These are phyloP conservation scores for Macrotrachela quadricornifera DNA, from an alignment of 1,140 invertebrate genomes.

Conservation along the genomic window DNA sequence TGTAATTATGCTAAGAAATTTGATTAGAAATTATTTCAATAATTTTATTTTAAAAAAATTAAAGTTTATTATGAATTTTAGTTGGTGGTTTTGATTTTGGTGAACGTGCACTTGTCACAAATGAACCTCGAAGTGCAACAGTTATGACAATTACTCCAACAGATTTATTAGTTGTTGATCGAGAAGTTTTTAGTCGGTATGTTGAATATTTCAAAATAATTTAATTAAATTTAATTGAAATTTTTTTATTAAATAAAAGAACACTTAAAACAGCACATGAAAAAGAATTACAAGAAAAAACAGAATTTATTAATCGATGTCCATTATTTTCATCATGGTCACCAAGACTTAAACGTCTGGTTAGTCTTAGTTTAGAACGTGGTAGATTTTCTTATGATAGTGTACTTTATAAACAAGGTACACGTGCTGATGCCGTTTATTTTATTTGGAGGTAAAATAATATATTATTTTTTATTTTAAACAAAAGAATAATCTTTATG, in stretches of 20 bases:
- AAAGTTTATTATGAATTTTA: constrained; percentile 7
- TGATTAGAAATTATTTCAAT: too few species aligned
- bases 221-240: background rate
- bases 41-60: too few species aligned
- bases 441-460: constrained; percentile 20
- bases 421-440: constrained; percentile 18
- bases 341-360: constrained; percentile 24
- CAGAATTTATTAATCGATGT: constrained; percentile 18
- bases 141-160: constrained; percentile 19
- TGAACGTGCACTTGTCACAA: constrained; percentile 21
- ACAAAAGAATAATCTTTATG: too few species aligned
- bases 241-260: background rate
- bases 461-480: too few species aligned
- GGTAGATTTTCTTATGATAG: constrained; percentile 20
- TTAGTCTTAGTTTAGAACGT: constrained; percentile 25
- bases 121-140: constrained; percentile 20
- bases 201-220: too few species aligned
- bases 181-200: constrained; percentile 11
- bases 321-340: constrained; percentile 20
- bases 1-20: too few species aligned
- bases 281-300: constrained; percentile 18
- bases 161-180: constrained; percentile 19
- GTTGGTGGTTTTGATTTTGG: constrained; percentile 22
- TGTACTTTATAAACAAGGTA: constrained; percentile 19
- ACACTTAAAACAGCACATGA: constrained; percentile 19